Base-by-base conservation (phyloP, 1,140 invertebrate genomes). In the Ceratina japonica region DNA sequence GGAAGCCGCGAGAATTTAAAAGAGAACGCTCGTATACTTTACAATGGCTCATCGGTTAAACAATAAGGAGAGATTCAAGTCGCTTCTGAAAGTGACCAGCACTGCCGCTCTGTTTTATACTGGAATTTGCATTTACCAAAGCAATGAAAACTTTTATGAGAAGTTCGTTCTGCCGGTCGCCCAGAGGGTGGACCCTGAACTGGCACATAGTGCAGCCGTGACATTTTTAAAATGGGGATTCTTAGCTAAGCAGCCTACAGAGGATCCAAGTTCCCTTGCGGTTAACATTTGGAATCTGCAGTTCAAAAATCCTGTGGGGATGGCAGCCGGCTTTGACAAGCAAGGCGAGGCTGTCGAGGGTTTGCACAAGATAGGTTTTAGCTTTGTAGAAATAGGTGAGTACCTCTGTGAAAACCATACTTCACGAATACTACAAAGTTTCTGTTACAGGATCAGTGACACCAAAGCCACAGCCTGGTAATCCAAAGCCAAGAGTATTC, bases 261-360 rank as follows among this genome's bases (percentile, higher is more conserved):
- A 93, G 58, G 96, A 97, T 91, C 93, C 95, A 8, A 72, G 92
- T 8, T 91, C 93, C 74, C 92, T 97, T 82, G 94, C 94, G 89
- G 95, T 95, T 0, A 94, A 92, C 63, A 92, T 99, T 49, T 96
- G 97, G 88, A 94, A 94, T 31, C 90, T 95, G 78, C 87, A 95
- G 20, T 95, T 99, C 65, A 92, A 93, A 77, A 99, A 98, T 93
- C 98, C 98, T 0, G 89, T 99, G 87, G 99, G 99, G 49, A 95
- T 99, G 85, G 98, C 98, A 64, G 99, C 99, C 80, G 99, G 99
- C 3, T 99, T 99, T 93, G 99, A 99, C 91, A 99, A 99, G 91
- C 95, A 99, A 92, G 98, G 95, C 13, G 97, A 99, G 93, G 97
- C 97, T 31, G 93, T 99, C 1, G 91, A 95, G 79, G 97, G 97